These are phyloP conservation scores for Ceryle rudis DNA, from an alignment of 2,797 vertebrate species.

Conservation along the genomic window DNA sequence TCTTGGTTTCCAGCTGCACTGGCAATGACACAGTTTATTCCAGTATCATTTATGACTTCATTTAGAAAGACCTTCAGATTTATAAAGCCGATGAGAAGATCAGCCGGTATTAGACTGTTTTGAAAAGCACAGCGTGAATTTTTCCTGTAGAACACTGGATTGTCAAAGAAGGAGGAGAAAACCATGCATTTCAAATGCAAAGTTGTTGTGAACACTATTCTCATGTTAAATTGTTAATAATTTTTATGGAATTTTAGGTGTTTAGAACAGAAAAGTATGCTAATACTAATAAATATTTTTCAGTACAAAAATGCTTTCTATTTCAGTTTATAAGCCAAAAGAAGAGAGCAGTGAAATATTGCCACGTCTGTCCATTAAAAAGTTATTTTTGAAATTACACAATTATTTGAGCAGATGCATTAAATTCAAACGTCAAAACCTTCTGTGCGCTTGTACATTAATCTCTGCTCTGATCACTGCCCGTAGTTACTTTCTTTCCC, in stretches of 20 bases:
- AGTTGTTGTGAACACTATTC: neutral
- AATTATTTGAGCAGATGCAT: neutral
- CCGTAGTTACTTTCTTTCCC: neutral
- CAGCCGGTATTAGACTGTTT: neutral
- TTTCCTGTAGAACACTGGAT: neutral
- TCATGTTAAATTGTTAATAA: neutral
- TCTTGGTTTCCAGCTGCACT: conserved; percentile 6
- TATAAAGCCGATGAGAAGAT: conserved; percentile 3
- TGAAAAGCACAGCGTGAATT: neutral
- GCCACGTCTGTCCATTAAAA: neutral
- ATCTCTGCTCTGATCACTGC: neutral
- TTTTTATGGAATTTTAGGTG: neutral
- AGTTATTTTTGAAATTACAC: neutral
- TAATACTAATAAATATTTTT: neutral
- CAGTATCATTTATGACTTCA: neutral
- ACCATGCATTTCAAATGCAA: neutral
- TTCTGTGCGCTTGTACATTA: neutral
- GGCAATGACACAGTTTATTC: neutral
- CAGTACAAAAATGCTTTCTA: neutral
- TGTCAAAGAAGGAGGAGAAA: neutral
- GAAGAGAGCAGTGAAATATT: neutral
- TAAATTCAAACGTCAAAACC: neutral
- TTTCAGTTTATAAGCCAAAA: neutral
- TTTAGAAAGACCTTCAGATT: neutral
- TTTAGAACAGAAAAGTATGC: neutral